Base-by-base conservation (phyloP, 2,113 vertebrate genomes). In the Menidia beryllina region DNA sequence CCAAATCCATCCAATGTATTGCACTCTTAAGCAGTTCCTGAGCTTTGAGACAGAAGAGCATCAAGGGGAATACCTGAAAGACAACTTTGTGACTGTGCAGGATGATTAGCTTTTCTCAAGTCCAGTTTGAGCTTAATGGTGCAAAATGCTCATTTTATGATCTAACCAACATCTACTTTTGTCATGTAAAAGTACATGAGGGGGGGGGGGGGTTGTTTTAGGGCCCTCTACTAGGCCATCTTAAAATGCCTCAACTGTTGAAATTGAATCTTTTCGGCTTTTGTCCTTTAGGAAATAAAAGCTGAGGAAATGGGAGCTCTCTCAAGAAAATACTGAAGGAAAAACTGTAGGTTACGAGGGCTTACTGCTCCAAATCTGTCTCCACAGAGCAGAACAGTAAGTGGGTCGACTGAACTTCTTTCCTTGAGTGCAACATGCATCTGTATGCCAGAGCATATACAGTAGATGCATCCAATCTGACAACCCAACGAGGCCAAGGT, bases 381-480 rank as follows among this genome's bases (percentile, higher is more conserved):
- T 77, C 72, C 62, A 36, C 8, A 61, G 73, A 76, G 78, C 71
- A 72, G 72, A 70, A 84, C 80, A 75, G 74, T 72, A 88, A 87
- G 77, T 81, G 75, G 86, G 86, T 86, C 73, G 43, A 76, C 72
- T 78, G 51, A 65, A 81, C 75, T 81, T 43, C 38, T 67, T 52
- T 72, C 47, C 52, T 69, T 53, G 65, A 78, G 67, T 43, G 63
- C 67, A 76, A 50, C 59, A 54, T 70, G 65, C 69, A 63, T 61
- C 58, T 69, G 53, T 55, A 59, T 66, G 60, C 63, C 57, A 20
- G 43, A 68, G 55, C 27, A 38, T 69, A 55, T 68, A 72, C 30
- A 34, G 30, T 34, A 34, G 64, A 72, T 72, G 66, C 57, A 74
- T 81, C 63, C 65, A 70, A 65, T 34, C 51, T 67, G 72, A 78